Base-by-base conservation (phyloP, 2,888 invertebrate genomes). In the Cantharis rustica region DNA sequence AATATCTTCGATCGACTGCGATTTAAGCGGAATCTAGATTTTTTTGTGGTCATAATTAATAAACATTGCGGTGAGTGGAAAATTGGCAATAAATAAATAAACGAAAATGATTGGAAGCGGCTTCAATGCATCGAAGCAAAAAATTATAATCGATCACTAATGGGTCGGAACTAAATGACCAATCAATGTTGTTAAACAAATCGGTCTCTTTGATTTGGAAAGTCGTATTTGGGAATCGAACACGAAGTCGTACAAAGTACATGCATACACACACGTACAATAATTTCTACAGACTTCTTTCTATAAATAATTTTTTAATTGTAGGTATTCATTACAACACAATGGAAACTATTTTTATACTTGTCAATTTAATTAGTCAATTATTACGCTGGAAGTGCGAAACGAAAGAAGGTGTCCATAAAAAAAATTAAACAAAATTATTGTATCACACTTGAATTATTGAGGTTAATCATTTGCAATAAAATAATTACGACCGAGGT, bases 381-480 rank as follows among this genome's bases (percentile, higher is more conserved):
- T 31, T 31, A 31, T 31, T 31, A 31, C 13, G 31, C n/a, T 47
- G 47, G 31, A 47, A 47, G 47, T 68, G 68, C 13, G 15, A 15
- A 68, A 70, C 47, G 7, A 20, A 20, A 70, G 9, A 16, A 10
- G 31, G 20, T 69, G 61, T 31, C 11, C 13, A 31, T 11, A 64
- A 31, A 72, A 72, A 47, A 72, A 16, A 47, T 17, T 47, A 72
- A 72, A 68, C 72, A 17, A 72, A 66, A 72, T 72, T 66, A 66
- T 10, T 47, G 26, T 72, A 66, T 64, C 20, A 16, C 23, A 23
- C 66, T 47, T 20, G 11, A 27, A 15, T 63, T 61, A 20, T 23
- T 31, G 15, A 61, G 72, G 72, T 72, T 66, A 68, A 72, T 20
- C 47, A 47, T 72, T 68, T 71, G 64, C 71, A 71, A 71, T 16